phyloP scores from a whole-genome alignment of 2,888 invertebrate species.

The Perdita meconis region DNA sequence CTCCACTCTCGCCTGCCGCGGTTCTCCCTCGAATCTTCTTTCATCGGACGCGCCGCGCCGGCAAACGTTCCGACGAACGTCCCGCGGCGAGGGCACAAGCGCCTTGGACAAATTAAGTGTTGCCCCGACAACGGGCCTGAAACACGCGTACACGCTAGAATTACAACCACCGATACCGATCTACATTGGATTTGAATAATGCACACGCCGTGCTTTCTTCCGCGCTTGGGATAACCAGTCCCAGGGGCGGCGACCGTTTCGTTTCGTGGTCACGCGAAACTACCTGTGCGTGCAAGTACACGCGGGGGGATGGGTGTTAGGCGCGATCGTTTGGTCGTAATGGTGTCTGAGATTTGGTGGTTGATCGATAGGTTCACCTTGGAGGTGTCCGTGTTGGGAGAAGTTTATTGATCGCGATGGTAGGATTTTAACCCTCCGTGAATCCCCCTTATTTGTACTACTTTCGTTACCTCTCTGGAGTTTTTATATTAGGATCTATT shows the following conservation, averaged over 20 bases:
- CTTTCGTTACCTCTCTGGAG: no score
- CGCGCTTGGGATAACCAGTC: slow-evolving; percentile 42
- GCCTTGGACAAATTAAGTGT: slow-evolving; percentile 74
- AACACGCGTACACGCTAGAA: slow-evolving; percentile 75
- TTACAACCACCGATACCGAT: slow-evolving; percentile 75
- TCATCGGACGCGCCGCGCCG: slow-evolving; percentile 5
- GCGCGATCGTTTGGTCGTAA: neutral
- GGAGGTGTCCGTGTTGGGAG: no score
- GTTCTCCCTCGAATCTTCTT: slow-evolving; percentile 41
- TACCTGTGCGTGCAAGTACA: neutral
- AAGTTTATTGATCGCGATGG: no score
- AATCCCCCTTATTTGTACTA: no score
- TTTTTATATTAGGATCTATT: no score
- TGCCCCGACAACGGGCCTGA: slow-evolving; percentile 68
- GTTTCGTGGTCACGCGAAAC: neutral
- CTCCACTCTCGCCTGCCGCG: slow-evolving; percentile 18
- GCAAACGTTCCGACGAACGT: slow-evolving; percentile 31
- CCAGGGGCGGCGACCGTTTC: slow-evolving; percentile 12
- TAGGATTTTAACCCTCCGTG: no score
- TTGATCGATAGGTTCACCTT: no score
- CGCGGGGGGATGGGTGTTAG: neutral
- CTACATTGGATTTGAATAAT: slow-evolving; percentile 77
- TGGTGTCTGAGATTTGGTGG: no score
- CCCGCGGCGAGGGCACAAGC: slow-evolving; percentile 53
- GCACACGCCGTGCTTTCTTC: slow-evolving; percentile 60